A percentile compares a stretch with the other conserved stretches of the same genome.
Conservation (phyloP, 2,797 vertebrate genomes). For the Arctocebus calabarensis region DNA sequence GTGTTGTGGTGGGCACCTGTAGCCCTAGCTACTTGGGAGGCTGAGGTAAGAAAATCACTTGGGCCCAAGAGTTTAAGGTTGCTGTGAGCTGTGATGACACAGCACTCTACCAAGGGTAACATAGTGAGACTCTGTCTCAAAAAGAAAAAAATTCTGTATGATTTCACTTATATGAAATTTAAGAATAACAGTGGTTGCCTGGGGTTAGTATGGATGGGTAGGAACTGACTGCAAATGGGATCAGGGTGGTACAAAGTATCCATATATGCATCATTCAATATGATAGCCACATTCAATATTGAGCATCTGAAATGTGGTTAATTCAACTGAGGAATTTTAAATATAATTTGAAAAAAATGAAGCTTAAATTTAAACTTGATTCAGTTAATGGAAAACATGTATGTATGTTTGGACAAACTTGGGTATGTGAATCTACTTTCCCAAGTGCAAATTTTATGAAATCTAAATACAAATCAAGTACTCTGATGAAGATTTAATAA, state of each 20-base stretch:
- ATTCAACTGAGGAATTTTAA: background rate
- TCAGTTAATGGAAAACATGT: conserved; percentile 1
- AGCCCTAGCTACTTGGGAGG: too few species aligned
- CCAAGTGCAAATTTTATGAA: conserved; percentile 39
- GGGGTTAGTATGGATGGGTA: background rate
- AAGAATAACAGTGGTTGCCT: background rate
- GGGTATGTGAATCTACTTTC: background rate
- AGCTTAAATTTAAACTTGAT: background rate
- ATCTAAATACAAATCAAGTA: conserved; percentile 47
- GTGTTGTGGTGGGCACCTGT: too few species aligned
- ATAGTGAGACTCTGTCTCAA: background rate
- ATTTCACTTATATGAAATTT: background rate
- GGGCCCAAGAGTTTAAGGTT: too few species aligned
- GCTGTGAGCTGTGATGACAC: too few species aligned
- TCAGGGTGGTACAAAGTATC: background rate
- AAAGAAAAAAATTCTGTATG: background rate
- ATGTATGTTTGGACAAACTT: conserved; percentile 11
- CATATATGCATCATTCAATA: background rate
- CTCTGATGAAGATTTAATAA: conserved; percentile 2
- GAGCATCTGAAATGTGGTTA: background rate
- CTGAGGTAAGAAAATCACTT: too few species aligned
- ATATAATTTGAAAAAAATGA: background rate
- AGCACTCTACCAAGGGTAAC: too few species aligned
- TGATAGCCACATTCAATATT: background rate
- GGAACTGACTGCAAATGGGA: background rate